Percentiles rank a stretch among this genome's conserved stretches.
Evolutionary conservation across 2,888 invertebrate species (phyloP).

Genomic region (Netelia virgata): DNA sequence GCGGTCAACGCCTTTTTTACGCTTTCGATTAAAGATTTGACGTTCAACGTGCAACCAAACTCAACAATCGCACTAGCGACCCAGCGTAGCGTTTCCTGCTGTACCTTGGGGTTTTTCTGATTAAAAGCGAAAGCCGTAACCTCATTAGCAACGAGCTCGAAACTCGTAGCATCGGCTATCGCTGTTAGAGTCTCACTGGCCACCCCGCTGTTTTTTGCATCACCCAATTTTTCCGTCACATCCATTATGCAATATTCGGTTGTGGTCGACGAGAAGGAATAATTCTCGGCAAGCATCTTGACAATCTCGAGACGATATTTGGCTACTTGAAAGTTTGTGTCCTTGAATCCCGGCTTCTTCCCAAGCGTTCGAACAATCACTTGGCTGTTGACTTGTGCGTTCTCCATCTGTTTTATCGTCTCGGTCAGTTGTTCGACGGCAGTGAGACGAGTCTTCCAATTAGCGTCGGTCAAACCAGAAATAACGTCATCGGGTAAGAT

Average conservation of each 20-base stretch:
- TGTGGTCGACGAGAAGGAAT: conserved; percentile 90
- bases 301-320: conserved; percentile 93
- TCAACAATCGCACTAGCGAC: conserved; percentile 92
- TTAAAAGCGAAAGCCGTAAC: conserved; percentile 91
- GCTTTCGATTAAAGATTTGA: conserved; percentile 91
- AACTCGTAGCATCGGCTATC: conserved; percentile 91
- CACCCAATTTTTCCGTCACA: conserved; percentile 93
- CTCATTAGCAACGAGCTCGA: conserved; percentile 91
- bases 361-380: conserved; percentile 90
- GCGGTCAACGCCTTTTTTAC: conserved; percentile 94
- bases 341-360: conserved; percentile 94
- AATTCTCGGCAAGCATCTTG: conserved; percentile 91
- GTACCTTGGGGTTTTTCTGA: conserved; percentile 96
- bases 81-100: conserved; percentile 94
- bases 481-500: conserved; percentile 88
- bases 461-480: conserved; percentile 90
- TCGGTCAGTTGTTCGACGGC: conserved; percentile 91
- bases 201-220: conserved; percentile 90
- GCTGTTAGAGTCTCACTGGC: conserved; percentile 90
- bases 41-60: conserved; percentile 93
- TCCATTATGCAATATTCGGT: conserved; percentile 92
- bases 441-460: conserved; percentile 94
- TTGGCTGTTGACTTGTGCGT: conserved; percentile 90
- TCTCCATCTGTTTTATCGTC: conserved; percentile 87
- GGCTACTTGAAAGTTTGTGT: conserved; percentile 96